A percentile compares a stretch with the other conserved stretches of the same genome.
Evolutionary conservation across 2,113 vertebrate genomes (phyloP).

Genomic region (Sphaerodactylus townsendi): DNA sequence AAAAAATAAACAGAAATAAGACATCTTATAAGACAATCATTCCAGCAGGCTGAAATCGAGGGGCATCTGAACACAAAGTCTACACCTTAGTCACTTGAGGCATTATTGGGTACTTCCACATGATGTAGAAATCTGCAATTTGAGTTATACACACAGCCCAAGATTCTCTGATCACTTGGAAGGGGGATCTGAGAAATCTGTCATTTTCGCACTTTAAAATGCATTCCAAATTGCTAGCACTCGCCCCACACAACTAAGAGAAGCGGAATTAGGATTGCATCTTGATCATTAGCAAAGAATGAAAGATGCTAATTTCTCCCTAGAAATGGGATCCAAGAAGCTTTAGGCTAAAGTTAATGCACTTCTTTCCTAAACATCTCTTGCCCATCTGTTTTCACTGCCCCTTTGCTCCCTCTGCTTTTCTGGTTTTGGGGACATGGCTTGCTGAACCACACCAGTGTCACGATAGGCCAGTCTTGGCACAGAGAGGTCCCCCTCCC

Average conservation of each 20-base stretch:
- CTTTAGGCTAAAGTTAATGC: background rate
- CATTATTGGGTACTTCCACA: background rate
- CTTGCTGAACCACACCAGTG: background rate
- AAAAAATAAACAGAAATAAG: constrained; percentile 62
- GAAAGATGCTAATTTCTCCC: background rate
- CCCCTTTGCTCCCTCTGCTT: background rate
- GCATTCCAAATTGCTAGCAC: background rate
- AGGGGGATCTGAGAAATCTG: background rate
- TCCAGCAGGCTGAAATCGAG: background rate
- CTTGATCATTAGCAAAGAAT: background rate
- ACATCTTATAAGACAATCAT: constrained; percentile 61
- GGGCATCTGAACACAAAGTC: background rate
- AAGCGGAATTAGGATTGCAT: background rate
- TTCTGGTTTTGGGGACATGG: background rate
- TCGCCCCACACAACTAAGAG: background rate
- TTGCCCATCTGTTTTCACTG: too few species aligned
- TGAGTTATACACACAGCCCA: background rate
- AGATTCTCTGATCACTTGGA: background rate
- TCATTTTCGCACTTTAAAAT: background rate
- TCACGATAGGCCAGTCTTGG: background rate
- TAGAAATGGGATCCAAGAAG: background rate
- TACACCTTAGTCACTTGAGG: too few species aligned
- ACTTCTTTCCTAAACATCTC: background rate
- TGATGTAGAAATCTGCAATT: background rate
- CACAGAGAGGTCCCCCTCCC: background rate